Evolutionary conservation across 1,140 invertebrate species (phyloP).

Genomic region (Dinothrombium tinctorium): DNA sequence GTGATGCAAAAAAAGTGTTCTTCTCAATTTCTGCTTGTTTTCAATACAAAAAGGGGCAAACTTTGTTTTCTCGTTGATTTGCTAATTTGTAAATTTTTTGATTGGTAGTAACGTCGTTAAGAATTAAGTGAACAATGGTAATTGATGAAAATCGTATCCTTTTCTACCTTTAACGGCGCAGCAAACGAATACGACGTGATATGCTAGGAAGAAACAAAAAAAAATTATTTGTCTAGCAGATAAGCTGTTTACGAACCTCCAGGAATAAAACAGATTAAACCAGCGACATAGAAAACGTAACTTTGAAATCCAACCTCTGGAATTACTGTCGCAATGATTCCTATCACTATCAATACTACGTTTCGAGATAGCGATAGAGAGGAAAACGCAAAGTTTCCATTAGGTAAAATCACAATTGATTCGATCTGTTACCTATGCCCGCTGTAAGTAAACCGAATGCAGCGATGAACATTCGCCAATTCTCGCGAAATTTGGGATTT

Average conservation of each 20-base stretch:
- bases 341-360: constrained; percentile 39
- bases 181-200: constrained; percentile 59
- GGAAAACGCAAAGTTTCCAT: no score
- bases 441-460: constrained; percentile 46
- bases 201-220: constrained; percentile 26
- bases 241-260: no score
- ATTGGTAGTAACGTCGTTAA: no score
- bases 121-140: constrained; percentile 47
- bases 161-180: constrained; percentile 47
- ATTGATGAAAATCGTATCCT: constrained; percentile 56
- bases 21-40: no score
- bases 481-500: constrained; percentile 55
- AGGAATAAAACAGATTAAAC: constrained; percentile 43
- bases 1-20: no score
- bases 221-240: no score
- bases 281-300: constrained; percentile 51
- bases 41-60: no score
- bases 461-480: constrained; percentile 56
- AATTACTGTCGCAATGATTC: constrained; percentile 36
- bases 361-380: no score
- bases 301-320: constrained; percentile 35
- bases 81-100: no score
- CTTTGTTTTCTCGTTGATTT: no score
- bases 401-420: no score
- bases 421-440: no score